Conservation (phyloP, 2,888 invertebrate species). For the Polydesmus complanatus region DNA sequence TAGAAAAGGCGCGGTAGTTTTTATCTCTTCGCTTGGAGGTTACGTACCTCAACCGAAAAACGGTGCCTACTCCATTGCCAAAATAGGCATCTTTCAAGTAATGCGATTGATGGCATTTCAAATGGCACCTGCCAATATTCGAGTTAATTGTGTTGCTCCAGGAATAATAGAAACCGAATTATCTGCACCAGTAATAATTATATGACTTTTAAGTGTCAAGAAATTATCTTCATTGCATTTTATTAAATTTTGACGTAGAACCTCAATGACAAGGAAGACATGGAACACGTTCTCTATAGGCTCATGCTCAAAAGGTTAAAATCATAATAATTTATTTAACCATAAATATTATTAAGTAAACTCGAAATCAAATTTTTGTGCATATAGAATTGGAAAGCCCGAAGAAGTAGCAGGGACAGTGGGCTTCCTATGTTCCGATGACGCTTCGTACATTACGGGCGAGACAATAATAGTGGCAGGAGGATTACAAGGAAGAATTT, state of each 20-base stretch:
- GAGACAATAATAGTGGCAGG: constrained; percentile 68
- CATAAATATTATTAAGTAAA: too few species aligned
- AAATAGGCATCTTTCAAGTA: constrained; percentile 77
- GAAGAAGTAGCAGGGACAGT: constrained; percentile 62
- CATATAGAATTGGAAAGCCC: constrained; percentile 55
- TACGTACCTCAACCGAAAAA: constrained; percentile 63
- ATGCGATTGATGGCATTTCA: constrained; percentile 68
- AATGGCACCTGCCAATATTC: constrained; percentile 63
- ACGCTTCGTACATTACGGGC: constrained; percentile 75
- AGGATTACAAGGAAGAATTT: too few species aligned
- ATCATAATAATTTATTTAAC: too few species aligned
- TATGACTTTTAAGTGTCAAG: too few species aligned
- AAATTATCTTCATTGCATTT: too few species aligned
- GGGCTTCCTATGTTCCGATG: constrained; percentile 68
- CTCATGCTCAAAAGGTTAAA: constrained; percentile 18
- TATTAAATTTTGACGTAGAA: too few species aligned
- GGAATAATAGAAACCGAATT: constrained; percentile 85
- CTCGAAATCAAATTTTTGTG: too few species aligned
- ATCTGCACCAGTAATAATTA: constrained; percentile 51
- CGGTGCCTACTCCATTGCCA: constrained; percentile 83
- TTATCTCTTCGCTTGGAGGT: constrained; percentile 76
- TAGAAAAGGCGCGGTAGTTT: constrained; percentile 80
- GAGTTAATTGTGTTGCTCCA: constrained; percentile 86
- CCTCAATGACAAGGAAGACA: too few species aligned
- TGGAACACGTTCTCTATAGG: too few species aligned